phyloP scores from a whole-genome alignment of 2,888 invertebrate species.

The Andrena camellia region DNA sequence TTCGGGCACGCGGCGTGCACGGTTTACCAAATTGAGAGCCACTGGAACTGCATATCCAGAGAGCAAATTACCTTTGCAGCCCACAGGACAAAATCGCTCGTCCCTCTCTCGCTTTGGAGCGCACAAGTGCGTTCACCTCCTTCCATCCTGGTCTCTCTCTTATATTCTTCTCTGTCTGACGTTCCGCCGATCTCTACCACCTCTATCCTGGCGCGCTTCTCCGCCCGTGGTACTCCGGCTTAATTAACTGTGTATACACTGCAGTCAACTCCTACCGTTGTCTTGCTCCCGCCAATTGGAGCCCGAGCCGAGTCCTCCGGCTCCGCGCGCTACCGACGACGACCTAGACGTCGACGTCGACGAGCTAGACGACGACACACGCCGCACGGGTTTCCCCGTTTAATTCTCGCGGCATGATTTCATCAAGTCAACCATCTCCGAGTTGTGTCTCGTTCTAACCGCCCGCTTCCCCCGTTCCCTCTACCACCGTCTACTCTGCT shows the following conservation, averaged over 20 bases:
- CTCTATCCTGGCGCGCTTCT: constrained; percentile 54
- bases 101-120: constrained; percentile 58
- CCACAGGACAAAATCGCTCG: constrained; percentile 75
- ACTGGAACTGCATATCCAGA: constrained; percentile 79
- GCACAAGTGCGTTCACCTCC: constrained; percentile 26
- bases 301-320: constrained; percentile 72
- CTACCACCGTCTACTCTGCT: constrained; percentile 10
- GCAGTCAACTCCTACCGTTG: constrained; percentile 83
- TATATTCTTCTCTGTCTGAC: constrained; percentile 51
- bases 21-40: constrained; percentile 70
- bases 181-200: constrained; percentile 50
- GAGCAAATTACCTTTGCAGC: constrained; percentile 80
- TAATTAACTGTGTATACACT: constrained; percentile 85
- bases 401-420: constrained; percentile 82
- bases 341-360: constrained; percentile 10
- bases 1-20: background rate
- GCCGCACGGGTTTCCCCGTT: constrained; percentile 76
- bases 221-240: constrained; percentile 79
- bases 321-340: constrained; percentile 52
- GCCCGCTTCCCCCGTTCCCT: constrained; percentile 11
- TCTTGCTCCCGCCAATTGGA: constrained; percentile 83
- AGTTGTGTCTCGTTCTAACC: constrained; percentile 41
- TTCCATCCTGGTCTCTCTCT: constrained; percentile 35
- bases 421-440: constrained; percentile 82
- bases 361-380: constrained; percentile 67